Base-by-base conservation (phyloP, 2,797 vertebrate genomes). In the Anabas testudineus region DNA sequence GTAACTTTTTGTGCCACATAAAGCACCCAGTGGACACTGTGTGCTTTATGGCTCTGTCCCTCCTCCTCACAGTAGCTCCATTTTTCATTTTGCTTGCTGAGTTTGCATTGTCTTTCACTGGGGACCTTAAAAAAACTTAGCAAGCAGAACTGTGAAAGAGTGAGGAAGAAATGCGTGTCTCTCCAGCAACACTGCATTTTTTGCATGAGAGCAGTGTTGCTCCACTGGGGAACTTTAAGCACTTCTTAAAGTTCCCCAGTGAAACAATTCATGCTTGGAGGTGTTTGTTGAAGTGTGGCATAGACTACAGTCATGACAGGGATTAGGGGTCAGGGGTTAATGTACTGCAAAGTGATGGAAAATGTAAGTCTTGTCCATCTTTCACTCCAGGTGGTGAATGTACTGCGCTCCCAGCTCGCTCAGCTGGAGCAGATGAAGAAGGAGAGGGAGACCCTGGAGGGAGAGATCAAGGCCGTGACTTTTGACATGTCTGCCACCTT, bases 401-500 rank as follows among this genome's bases (percentile, higher is more conserved):
- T 96, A 54, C 91, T 99, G 90, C 96, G 92, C 82, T 91, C 95
- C 34, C 95, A 97, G 85, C 88, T 99, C 37, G 47, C 92, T 71
- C 89, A 82, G 88, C 91, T 99, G 88, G 96, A 99, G 22, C 95
- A 96, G 65, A 76, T 97, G 53, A 99, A 99, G 91, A 95, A 93
- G 68, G 97, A 97, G 84, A 93, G 98, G 82, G 98, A 99, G 71
- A 84, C 88, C 54, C 71, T 99, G 76, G 98, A 99, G 88, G 96
- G 88, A 37, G 98, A 99, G 77, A 88, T 99, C 78, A 99, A 99
- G 81, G 89, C 92, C 0, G 95, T 96, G 49, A 97, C 96, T 79
- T 99, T 98, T 85, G 98, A 99, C 88, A 97, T 99, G 97, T 95
- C 95, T 0, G 83, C 90, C 76, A 91, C 93, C 89, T 99, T 99